Evolutionary conservation across 2,797 vertebrate genomes (phyloP).

Genomic region (Clarias platycephalus): DNA sequence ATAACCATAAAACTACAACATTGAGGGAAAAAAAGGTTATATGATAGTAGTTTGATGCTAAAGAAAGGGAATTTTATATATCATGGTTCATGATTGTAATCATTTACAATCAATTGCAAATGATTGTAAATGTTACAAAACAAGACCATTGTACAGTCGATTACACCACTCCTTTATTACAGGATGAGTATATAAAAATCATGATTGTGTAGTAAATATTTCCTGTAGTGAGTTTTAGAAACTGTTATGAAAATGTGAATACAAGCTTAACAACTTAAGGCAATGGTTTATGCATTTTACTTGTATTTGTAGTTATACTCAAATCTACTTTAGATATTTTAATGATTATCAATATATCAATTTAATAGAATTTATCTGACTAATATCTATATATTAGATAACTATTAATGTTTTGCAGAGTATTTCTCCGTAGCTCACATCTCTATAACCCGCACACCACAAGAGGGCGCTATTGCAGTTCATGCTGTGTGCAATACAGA

Average conservation of each 20-base stretch:
- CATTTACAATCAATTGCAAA: too few species aligned
- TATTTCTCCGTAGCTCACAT: too few species aligned
- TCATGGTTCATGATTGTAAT: neutral
- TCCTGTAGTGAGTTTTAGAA: neutral
- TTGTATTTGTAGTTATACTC: neutral
- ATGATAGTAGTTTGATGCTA: neutral
- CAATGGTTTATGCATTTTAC: neutral
- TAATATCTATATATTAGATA: too few species aligned
- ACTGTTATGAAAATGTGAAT: neutral
- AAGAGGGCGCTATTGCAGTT: too few species aligned
- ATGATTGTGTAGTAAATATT: neutral
- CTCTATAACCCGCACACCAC: too few species aligned
- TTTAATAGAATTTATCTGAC: too few species aligned
- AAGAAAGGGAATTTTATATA: neutral
- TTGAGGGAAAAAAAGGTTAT: neutral
- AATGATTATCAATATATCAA: too few species aligned
- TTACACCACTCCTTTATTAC: neutral
- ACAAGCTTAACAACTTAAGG: neutral
- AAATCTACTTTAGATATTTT: too few species aligned
- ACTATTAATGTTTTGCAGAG: too few species aligned
- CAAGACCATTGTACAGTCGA: neutral
- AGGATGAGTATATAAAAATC: neutral
- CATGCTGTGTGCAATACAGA: too few species aligned
- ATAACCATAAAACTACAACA: neutral
- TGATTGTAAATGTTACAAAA: too few species aligned